Evolutionary conservation across 1,140 invertebrate species (phyloP), one percentile per base, ranked within the genome.

Genomic region (Scaptodrosophila lebanonensis): DNA sequence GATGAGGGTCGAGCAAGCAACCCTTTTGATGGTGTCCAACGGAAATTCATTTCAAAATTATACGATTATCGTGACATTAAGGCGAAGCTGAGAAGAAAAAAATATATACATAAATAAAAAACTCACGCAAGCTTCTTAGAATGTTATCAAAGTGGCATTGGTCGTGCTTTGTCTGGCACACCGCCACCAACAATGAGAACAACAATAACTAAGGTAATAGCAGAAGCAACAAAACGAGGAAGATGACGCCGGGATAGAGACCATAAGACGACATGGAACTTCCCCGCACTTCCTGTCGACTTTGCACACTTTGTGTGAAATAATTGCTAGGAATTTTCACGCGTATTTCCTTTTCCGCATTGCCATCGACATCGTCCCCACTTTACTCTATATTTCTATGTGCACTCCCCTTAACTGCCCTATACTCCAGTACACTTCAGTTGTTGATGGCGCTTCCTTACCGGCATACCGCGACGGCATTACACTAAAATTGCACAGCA

Each of bases 301-400:
- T 33, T 49, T 48, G 32, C 52, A 51, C 58, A 82, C 75, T 75
- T 82, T 82, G 69, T 79, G 72, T 79, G 73, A 72, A 77, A 77
- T 77, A 79, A 77, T 77, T 82, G 76, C 70, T 69, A 58, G 75
- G 76, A 82, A 82, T 82, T 75, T 82, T 82, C 69, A 75, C 75
- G 76, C 69, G 69, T 75, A 82, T 79, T 82, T 79, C 73, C 73
- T 56, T 49, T 66, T 52, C 53, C 45, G 29, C 36, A 25, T 57
- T 49, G 27, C 17, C 50, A 36, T 32, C 18, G 12, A 17, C 11
- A 3, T 0, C 6, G 15, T 3, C 15, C n/a, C n/a, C 8, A 7
- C 1, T 9, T 9, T 8, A 35, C 13, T 33, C 32, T 9, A 38
- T 12, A 3, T 25, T 25, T 33, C 32, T 9, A 38, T 12, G 35